These are phyloP conservation scores for Ahaetulla prasina DNA, from an alignment of 2,113 vertebrate genomes.

Conservation along the genomic window DNA sequence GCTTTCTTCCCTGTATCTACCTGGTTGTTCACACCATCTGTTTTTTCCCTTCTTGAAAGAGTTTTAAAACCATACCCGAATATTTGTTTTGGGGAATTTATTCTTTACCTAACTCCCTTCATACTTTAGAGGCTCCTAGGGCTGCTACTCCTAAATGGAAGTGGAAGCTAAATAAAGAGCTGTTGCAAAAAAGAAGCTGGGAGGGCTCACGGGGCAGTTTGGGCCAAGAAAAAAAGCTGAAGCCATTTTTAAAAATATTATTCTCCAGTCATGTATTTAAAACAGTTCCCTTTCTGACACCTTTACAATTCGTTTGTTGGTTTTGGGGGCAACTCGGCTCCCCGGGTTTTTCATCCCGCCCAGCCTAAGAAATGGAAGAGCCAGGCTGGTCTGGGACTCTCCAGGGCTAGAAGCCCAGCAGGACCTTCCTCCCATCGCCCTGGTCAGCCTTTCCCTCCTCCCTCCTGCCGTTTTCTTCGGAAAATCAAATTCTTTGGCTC, in stretches of 20 bases:
- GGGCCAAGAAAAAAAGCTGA: neutral
- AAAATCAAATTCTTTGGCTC: conserved; percentile 43
- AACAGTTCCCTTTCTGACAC: neutral
- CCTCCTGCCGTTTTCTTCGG: neutral
- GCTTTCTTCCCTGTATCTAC: neutral
- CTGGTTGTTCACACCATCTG: neutral
- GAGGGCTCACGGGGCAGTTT: neutral
- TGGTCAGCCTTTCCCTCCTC: neutral
- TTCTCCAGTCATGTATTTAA: neutral
- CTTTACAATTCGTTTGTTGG: neutral
- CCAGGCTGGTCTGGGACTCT: neutral
- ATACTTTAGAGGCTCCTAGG: neutral
- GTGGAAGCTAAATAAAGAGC: neutral
- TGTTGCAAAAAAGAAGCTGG: neutral
- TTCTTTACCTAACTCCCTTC: neutral
- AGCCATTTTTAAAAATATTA: neutral
- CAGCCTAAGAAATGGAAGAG: neutral
- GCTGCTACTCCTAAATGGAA: neutral
- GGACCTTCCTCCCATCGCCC: neutral
- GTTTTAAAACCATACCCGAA: neutral
- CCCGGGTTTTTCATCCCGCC: accelerated
- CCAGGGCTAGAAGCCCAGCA: neutral
- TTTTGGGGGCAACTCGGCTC: neutral
- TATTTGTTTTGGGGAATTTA: neutral
- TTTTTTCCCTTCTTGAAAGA: neutral